phyloP scores from a whole-genome alignment of 2,113 vertebrate species.

The Reinhardtius hippoglossoides region DNA sequence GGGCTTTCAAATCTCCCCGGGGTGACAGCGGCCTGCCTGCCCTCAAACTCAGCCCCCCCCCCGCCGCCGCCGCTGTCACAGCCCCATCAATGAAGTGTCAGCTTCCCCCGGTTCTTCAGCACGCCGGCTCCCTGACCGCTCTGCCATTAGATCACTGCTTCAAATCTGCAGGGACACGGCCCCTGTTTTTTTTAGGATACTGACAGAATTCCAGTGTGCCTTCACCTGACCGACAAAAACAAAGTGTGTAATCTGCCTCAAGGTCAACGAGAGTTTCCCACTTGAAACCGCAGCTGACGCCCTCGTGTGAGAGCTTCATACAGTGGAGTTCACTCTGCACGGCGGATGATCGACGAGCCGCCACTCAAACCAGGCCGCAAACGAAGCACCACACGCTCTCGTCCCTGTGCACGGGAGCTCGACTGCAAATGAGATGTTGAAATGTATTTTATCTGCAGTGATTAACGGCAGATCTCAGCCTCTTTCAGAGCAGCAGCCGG shows the following conservation, averaged over 20 bases:
- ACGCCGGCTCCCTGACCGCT: constrained; percentile 7
- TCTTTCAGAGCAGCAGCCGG: background rate
- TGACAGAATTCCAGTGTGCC: background rate
- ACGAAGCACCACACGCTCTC: background rate
- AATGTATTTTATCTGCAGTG: constrained; percentile 4
- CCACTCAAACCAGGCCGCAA: background rate
- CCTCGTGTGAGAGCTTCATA: background rate
- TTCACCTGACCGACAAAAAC: background rate
- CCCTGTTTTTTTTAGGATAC: constrained; percentile 2
- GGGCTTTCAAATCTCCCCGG: constrained; percentile 70
- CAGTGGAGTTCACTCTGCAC: constrained; percentile 4
- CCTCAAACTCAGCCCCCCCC: constrained; percentile 52
- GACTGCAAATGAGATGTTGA: constrained; percentile 13
- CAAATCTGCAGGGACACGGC: constrained; percentile 18
- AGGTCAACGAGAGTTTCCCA: constrained; percentile 6
- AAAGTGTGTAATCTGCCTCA: background rate
- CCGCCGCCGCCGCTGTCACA: constrained; percentile 27
- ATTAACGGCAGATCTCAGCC: constrained; percentile 2
- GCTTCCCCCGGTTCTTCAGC: background rate
- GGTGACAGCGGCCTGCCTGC: constrained; percentile 48
- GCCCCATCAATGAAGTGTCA: constrained; percentile 33
- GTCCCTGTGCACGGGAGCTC: background rate
- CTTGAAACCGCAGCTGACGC: background rate
- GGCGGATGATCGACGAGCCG: background rate
- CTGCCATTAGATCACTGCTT: constrained; percentile 47